Evolutionary conservation across 2,113 vertebrate species (phyloP), one percentile per base, ranked within the genome.

Genomic region (Crocuta crocuta): DNA sequence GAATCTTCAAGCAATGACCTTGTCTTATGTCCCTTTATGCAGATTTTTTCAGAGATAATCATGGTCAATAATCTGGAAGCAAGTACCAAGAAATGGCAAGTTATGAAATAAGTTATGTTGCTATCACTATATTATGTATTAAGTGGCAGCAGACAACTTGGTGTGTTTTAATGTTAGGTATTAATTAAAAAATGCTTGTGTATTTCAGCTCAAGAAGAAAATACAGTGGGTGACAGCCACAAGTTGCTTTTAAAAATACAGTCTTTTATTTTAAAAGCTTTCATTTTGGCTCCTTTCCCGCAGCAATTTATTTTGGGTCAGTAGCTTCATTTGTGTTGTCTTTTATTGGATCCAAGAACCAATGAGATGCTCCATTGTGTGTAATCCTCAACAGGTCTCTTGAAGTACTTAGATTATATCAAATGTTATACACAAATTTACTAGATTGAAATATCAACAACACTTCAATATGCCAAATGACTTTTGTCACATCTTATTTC

Each of bases 381-480:
- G 26, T 76, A 66, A 45, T 17, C 61, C 86, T 97, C 86, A 58
- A 43, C 3, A 53, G 55, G 45, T 76, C 66, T 81, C 43, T 35
- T 95, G 31, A 2, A 1, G 55, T 88, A 78, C 92, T 97, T 35
- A 95, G 68, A 71, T 88, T 15, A 76, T 28, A 50, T 89, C 35
- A 35, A 33, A 45, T 12, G 26, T 74, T 45, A 89, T 48, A 94
- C 26, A 90, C 5, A 90, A 83, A 83, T 94, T 96, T 70, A 96
- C 65, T 86, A 88, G 50, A 81, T 84, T 95, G 94, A 90, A 98
- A 92, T n/a, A 96, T 93, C 89, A 97, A 91, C 92, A 98, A 93
- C 83, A 89, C 89, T 94, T 95, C 84, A 89, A 94, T 31, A 95
- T 61, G 95, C 76, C 82, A 97, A 95, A 61, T 58, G 78, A 89